Evolutionary conservation across 2,888 invertebrate species (phyloP), one percentile per base, ranked within the genome.

Genomic region (Thymelicus sylvestris): DNA sequence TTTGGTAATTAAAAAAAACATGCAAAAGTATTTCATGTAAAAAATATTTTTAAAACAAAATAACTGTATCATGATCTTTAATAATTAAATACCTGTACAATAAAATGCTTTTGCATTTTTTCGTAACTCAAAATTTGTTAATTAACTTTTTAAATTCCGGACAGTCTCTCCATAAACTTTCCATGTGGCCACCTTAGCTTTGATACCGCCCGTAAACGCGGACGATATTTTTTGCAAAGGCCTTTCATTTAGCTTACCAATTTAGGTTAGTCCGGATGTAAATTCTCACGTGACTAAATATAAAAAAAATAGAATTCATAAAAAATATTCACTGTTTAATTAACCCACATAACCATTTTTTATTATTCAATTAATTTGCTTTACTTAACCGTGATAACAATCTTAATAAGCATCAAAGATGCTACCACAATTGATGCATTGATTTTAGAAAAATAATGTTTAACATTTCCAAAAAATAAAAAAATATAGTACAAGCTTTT

Each of bases 161-260:
- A 52, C 50, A 15, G 50, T 52, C 50, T 19, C 19, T 3, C 12
- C 3, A 3, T 52, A 52, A 52, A 52, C 15, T 19, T 52, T 15
- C 12, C 44, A 19, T 15, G 8, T 52, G 50, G 50, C 3, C 50
- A 52, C 50, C 50, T 7, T 52, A 50, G 31, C 41, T 19, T 8
- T 61, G 38, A 19, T 60, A 31, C 7, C 60, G 38, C 7, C 13
- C 38, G n/a, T 60, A 60, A 60, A 60, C 39, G 60, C 60, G 60
- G 60, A 60, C 39, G 39, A 15, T 39, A 39, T 60, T 31, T 44
- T 59, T 60, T 39, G 39, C 39, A 60, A 60, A 13, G 2, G 39
- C 38, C 15, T 39, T 60, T 60, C 39, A 60, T 13, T 39, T n/a
- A n/a, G n/a, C 7, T n/a, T 60, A 60, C 39, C 15, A 39, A 60